A percentile compares a stretch with the other conserved stretches of the same genome.
Conservation (phyloP, 1,140 invertebrate genomes). For the Drosophila malerkotliana region DNA sequence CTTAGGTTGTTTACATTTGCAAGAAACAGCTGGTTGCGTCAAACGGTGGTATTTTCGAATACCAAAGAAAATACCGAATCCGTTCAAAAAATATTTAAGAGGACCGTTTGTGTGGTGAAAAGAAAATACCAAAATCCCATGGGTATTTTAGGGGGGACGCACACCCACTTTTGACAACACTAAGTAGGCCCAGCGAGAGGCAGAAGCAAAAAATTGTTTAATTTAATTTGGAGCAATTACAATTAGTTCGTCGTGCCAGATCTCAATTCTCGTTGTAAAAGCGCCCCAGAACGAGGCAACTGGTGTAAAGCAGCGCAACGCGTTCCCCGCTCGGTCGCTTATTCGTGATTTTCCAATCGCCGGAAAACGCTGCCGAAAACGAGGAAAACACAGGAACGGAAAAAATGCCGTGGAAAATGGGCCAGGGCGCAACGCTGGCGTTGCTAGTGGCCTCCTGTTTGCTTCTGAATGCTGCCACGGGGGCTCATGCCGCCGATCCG, state of each 20-base stretch:
- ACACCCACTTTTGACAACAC: constrained; percentile 9
- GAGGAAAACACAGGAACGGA: constrained; percentile 20
- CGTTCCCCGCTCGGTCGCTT: neutral
- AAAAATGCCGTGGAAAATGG: constrained; percentile 62
- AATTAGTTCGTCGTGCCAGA: constrained; percentile 70
- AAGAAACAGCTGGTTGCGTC: no score
- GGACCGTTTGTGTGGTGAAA: no score
- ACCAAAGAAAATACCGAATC: no score
- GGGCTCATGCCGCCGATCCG: constrained; percentile 6
- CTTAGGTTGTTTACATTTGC: no score
- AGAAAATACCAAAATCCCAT: neutral
- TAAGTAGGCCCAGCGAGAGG: constrained; percentile 56
- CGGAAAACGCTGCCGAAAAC: constrained; percentile 29
- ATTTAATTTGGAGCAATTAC: constrained; percentile 78
- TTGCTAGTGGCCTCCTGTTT: constrained; percentile 47
- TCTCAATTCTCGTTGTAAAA: constrained; percentile 52
- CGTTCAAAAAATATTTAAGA: no score
- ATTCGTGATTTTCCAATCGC: constrained; percentile 15
- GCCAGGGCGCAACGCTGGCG: constrained; percentile 59
- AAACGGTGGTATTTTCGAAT: no score
- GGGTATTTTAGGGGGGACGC: neutral
- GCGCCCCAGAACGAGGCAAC: constrained; percentile 48
- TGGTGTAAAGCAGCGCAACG: constrained; percentile 55
- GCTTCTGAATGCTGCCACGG: constrained; percentile 20
- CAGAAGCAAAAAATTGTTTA: constrained; percentile 53